Conservation (phyloP, 92 coral and sea anemone species). For the Zoanthus sociatus region DNA sequence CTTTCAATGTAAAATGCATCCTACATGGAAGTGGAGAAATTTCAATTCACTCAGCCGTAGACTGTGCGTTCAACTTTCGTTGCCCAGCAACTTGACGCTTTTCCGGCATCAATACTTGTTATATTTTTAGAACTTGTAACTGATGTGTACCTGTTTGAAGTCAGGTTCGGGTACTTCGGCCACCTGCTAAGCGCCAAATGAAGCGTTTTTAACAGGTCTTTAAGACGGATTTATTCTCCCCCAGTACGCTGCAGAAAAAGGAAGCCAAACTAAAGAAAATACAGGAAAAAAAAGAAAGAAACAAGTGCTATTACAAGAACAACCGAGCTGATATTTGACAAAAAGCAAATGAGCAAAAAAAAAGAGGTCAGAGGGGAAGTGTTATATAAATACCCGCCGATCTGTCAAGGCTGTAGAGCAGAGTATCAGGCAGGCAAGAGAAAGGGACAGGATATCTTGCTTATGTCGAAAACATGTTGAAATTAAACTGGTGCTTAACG, state of each 20-base stretch:
- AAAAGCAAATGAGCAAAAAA: conserved; percentile 22
- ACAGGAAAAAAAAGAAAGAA: conserved; percentile 10
- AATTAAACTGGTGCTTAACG: conserved; percentile 1
- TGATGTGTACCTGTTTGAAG: background rate
- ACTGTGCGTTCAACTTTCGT: conserved; percentile 41
- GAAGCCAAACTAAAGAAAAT: conserved; percentile 22
- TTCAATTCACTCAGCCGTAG: conserved; percentile 4
- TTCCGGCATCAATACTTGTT: conserved; percentile 32
- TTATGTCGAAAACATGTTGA: conserved; percentile 17
- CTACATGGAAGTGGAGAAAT: conserved; percentile 14
- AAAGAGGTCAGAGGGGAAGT: background rate
- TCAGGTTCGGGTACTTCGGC: conserved; percentile 3
- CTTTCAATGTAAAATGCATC: conserved; percentile 37
- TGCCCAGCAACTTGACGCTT: conserved; percentile 21
- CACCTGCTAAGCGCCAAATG: background rate
- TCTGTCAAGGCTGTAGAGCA: conserved; percentile 26
- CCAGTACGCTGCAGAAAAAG: background rate
- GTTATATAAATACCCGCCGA: conserved; percentile 19
- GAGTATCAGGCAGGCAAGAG: background rate
- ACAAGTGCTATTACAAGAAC: conserved; percentile 22
- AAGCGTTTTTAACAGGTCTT: background rate
- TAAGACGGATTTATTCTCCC: conserved; percentile 15
- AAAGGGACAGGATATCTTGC: background rate
- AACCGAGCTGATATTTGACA: background rate
- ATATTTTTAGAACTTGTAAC: conserved; percentile 15